A percentile compares a stretch with the other conserved stretches of the same genome.
These are phyloP conservation scores for Acanthurus tractus DNA, from an alignment of 2,797 vertebrate species.

Conservation along the genomic window DNA sequence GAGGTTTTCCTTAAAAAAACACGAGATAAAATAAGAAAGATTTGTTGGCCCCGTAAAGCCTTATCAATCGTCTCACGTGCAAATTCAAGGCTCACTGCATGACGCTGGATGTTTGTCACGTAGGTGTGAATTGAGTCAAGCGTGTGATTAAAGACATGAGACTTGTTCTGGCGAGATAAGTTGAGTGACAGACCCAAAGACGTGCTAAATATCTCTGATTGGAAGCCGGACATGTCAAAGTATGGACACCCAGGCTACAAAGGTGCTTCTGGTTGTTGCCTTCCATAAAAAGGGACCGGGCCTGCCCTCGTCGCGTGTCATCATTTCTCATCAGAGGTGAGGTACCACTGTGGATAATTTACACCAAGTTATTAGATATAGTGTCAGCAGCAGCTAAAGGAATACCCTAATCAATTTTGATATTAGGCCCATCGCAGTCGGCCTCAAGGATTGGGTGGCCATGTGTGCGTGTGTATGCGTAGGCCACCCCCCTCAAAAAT, in stretches of 20 bases:
- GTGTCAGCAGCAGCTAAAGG: constrained; percentile 31
- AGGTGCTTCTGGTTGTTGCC: constrained; percentile 8
- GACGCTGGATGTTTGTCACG: constrained; percentile 40
- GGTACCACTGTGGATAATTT: constrained; percentile 16
- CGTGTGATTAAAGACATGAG: constrained; percentile 19
- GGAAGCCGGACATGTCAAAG: background rate
- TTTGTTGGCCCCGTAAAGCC: background rate
- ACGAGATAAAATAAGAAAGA: background rate
- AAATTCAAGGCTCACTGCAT: constrained; percentile 23
- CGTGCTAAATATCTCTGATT: background rate
- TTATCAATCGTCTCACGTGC: constrained; percentile 6
- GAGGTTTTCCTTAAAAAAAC: background rate
- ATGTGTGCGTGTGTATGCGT: constrained; percentile 21
- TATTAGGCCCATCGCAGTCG: constrained; percentile 7
- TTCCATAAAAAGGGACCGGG: background rate
- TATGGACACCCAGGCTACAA: background rate
- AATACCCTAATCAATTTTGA: constrained; percentile 32
- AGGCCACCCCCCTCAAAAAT: constrained; percentile 33
- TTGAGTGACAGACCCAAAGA: background rate
- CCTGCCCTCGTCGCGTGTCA: constrained; percentile 16
- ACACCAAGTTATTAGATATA: constrained; percentile 24
- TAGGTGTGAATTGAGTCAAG: constrained; percentile 62
- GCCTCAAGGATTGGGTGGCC: constrained; percentile 46
- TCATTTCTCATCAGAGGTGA: constrained; percentile 20
- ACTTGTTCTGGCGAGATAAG: background rate